phyloP scores from a whole-genome alignment of 2,888 invertebrate species.

The Amphimallon solstitiale region DNA sequence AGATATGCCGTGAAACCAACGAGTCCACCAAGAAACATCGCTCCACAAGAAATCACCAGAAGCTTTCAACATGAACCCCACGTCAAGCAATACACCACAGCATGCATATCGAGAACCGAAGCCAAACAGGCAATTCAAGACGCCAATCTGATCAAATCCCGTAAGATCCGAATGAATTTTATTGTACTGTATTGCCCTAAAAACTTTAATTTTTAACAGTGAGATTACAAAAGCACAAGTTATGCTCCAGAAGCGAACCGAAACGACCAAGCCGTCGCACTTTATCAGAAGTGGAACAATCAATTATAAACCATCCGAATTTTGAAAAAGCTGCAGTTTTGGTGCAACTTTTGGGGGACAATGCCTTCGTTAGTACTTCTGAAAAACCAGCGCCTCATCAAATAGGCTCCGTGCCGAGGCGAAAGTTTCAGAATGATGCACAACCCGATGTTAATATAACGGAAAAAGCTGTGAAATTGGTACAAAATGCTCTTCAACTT shows the following conservation, averaged over 20 bases:
- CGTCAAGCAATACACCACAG: neutral
- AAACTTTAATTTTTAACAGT: neutral
- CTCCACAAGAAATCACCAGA: neutral
- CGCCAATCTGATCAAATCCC: neutral
- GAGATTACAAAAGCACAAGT: neutral
- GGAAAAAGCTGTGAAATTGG: neutral
- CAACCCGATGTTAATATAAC: neutral
- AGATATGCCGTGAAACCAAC: constrained; percentile 25
- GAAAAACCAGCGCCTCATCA: neutral
- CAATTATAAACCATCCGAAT: constrained; percentile 18
- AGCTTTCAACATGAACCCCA: neutral
- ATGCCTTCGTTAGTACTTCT: no score
- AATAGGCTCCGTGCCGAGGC: neutral
- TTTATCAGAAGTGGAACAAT: constrained; percentile 6
- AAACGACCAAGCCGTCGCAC: neutral
- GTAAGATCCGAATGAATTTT: neutral
- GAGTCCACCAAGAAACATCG: constrained; percentile 9
- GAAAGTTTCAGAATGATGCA: neutral
- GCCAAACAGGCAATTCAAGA: neutral
- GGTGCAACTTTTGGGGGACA: constrained; percentile 7
- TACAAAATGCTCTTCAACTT: neutral
- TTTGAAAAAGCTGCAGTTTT: constrained; percentile 10
- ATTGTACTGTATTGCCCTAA: neutral
- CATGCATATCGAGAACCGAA: neutral
- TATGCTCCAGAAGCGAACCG: constrained; percentile 10